Base-by-base conservation (phyloP, 2,888 invertebrate species). In the Athalia cordata region DNA sequence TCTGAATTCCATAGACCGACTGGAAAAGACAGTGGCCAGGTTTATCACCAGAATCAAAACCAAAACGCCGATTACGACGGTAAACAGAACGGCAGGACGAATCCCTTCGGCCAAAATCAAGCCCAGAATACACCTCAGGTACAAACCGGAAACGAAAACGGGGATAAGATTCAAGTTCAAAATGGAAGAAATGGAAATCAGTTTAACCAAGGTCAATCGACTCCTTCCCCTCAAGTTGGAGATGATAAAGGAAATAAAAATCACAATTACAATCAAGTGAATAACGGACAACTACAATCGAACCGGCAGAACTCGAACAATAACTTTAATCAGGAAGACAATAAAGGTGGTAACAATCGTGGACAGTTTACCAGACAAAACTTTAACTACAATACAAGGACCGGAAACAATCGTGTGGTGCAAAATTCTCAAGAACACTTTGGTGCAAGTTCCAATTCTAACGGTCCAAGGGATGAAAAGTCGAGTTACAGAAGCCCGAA, bases 51-150 rank as follows among this genome's bases (percentile, higher is more conserved):
- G 9, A 79, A 79, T 1, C 80, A 83, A 15, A 80, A 80, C 4
- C 80, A 83, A 13, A 87, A 85, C 45, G 76, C 81, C 0, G 85
- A 87, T 57, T 89, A 89, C 79, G 87, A 88, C 29, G 88, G 87
- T 4, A 86, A 85, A 13, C 89, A 89, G 75, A 90, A 90, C 72
- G 89, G 87, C 0, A 80, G 89, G 79, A 85, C 83, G 49, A 89
- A 89, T 82, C 86, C 87, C 0, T 89, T 85, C 57, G 85, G 86
- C 13, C 86, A 85, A 49, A 89, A 88, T 81, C 87, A 87, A 76
- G 81, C 88, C 47, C 76, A 65, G 3, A 80, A 76, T 7, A 50
- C 11, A 29, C 13, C 13, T 52, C 52, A 64, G 77, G 70, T 29
- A 29, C 29, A 66, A 77, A 65, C 67, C 57, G 5, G 45, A 15